phyloP scores from a whole-genome alignment of 2,888 invertebrate genomes.

The Crematogaster levior region DNA sequence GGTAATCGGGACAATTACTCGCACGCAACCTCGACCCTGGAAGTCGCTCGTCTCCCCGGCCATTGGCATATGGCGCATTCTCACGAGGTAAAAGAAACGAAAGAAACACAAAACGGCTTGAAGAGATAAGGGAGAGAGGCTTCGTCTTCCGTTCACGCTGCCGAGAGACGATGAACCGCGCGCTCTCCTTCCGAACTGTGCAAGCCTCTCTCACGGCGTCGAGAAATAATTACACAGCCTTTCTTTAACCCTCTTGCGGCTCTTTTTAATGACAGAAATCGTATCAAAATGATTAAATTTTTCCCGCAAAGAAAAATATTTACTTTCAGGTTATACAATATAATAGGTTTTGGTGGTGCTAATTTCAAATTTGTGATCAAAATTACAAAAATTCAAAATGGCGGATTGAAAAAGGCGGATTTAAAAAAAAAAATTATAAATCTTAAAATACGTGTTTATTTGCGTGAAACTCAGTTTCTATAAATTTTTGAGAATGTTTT shows the following conservation, averaged over 20 bases:
- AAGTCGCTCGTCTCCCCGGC: background rate
- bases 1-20: slow-evolving; percentile 53
- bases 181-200: background rate
- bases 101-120: slow-evolving; percentile 18
- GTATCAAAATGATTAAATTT: too few species aligned
- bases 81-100: slow-evolving; percentile 25
- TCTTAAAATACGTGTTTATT: too few species aligned
- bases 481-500: too few species aligned
- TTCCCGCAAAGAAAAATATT: too few species aligned
- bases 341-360: too few species aligned
- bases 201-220: background rate
- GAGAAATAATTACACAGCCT: slow-evolving; percentile 5
- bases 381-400: too few species aligned
- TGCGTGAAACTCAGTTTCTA: too few species aligned
- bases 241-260: background rate
- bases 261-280: too few species aligned
- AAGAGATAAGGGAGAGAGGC: background rate
- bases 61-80: slow-evolving; percentile 42
- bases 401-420: too few species aligned
- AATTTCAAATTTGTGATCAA: too few species aligned
- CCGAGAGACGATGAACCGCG: background rate
- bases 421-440: too few species aligned
- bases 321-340: too few species aligned
- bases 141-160: slow-evolving; percentile 1
- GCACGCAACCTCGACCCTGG: slow-evolving; percentile 42